phyloP scores from a whole-genome alignment of 2,113 vertebrate species.

The Ctenomys sociabilis region DNA sequence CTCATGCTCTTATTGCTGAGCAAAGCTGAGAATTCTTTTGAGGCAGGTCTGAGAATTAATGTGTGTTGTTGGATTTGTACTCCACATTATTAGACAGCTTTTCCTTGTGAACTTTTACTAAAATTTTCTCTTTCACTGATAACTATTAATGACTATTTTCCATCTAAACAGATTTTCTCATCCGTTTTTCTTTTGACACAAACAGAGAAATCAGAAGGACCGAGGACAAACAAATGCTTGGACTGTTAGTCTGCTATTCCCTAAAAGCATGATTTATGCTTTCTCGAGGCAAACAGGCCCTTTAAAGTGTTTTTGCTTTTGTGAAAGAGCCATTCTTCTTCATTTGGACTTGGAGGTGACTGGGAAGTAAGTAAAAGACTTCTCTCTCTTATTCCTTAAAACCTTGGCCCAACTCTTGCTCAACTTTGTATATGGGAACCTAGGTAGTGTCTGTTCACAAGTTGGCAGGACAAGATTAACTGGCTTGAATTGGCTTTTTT shows the following conservation, averaged over 20 bases:
- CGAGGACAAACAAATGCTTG: neutral
- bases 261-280: neutral
- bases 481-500: no score
- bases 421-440: neutral
- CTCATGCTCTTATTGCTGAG: neutral
- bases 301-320: neutral
- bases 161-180: neutral
- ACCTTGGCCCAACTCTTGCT: neutral
- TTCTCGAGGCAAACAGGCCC: neutral
- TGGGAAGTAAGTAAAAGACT: neutral
- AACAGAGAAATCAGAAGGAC: neutral
- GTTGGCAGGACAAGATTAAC: neutral
- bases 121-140: constrained; percentile 10
- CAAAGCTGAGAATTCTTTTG: neutral
- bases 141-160: neutral
- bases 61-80: neutral
- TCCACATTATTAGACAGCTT: neutral
- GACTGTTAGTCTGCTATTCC: neutral
- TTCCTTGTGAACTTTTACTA: neutral
- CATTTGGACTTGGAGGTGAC: neutral
- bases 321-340: neutral
- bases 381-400: neutral
- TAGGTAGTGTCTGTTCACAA: neutral
- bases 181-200: neutral
- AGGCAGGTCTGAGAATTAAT: neutral